These are phyloP conservation scores for Mylabris phalerata DNA, from an alignment of 1,140 invertebrate genomes.

Conservation along the genomic window DNA sequence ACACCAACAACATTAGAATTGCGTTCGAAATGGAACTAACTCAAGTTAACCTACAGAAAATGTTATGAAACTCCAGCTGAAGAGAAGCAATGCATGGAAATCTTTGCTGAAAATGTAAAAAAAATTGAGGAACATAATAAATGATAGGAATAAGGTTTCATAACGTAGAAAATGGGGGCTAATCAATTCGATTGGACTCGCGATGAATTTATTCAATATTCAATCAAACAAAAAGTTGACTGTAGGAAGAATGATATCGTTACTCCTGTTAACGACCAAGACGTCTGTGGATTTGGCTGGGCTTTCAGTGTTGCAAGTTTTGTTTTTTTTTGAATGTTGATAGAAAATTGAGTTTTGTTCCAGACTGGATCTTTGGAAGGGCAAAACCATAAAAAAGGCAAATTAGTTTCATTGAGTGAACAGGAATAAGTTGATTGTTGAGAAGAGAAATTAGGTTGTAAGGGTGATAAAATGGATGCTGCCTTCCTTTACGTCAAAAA, in stretches of 20 bases:
- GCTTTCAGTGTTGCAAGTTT: slow-evolving; percentile 69
- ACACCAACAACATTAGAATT: no score
- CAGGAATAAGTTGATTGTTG: slow-evolving; percentile 88
- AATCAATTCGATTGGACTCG: slow-evolving; percentile 9
- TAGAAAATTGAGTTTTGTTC: no score
- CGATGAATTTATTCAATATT: slow-evolving; percentile 1
- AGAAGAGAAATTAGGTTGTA: slow-evolving; percentile 84
- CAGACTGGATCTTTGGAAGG: slow-evolving; percentile 87
- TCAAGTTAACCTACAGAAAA: no score
- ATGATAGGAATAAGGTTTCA: slow-evolving; percentile 1
- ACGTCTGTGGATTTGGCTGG: slow-evolving; percentile 87
- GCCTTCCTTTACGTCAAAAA: slow-evolving; percentile 85
- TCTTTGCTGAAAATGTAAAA: not conserved
- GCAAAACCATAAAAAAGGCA: slow-evolving; percentile 57
- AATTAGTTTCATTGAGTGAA: slow-evolving; percentile 83
- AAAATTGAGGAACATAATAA: slow-evolving; percentile 11
- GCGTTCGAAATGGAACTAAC: no score
- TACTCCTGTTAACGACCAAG: no score
- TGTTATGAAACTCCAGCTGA: no score
- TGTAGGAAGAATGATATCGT: no score
- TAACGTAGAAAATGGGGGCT: not conserved
- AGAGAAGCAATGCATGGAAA: slow-evolving; percentile 51
- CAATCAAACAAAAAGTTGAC: no score
- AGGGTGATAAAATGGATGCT: slow-evolving; percentile 87
- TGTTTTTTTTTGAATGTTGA: not conserved